Percentiles rank a stretch among this genome's conserved stretches.
phyloP scores from a whole-genome alignment of 2,113 vertebrate genomes.

The Pyxicephalus adspersus region DNA sequence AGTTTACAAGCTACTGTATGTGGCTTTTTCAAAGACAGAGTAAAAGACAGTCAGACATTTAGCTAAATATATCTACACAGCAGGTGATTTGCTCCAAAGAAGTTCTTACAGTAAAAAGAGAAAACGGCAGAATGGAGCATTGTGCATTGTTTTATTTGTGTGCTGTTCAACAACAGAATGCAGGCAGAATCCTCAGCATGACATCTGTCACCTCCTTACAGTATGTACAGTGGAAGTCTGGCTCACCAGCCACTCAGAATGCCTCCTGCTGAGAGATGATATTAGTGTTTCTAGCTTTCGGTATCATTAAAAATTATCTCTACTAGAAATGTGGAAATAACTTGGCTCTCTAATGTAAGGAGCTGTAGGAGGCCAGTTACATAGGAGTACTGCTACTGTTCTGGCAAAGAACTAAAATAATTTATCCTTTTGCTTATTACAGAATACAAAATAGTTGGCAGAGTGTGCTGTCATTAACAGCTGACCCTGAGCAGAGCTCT shows the following conservation, averaged over 20 bases:
- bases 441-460: conserved; percentile 54
- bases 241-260: not conserved
- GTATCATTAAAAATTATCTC: conserved; percentile 53
- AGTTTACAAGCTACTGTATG: not conserved
- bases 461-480: conserved; percentile 46
- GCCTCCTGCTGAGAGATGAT: conserved; percentile 45
- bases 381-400: conserved; percentile 41
- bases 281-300: conserved; percentile 45
- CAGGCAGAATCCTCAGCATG: conserved; percentile 28
- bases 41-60: not conserved
- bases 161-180: conserved; percentile 14
- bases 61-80: conserved; percentile 21
- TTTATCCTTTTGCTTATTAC: conserved; percentile 55
- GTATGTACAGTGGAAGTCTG: conserved; percentile 19
- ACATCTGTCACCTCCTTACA: conserved; percentile 7
- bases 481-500: conserved; percentile 46
- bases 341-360: conserved; percentile 43
- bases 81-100: not conserved
- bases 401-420: conserved; percentile 40
- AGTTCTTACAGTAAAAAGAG: conserved; percentile 11
- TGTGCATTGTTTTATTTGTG: conserved; percentile 37
- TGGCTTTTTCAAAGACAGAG: not conserved
- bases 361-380: conserved; percentile 43
- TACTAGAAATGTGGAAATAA: conserved; percentile 43
- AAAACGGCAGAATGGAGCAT: conserved; percentile 6